These are phyloP conservation scores for Argyresthia albistria DNA, from an alignment of 2,888 invertebrate species.

Conservation along the genomic window DNA sequence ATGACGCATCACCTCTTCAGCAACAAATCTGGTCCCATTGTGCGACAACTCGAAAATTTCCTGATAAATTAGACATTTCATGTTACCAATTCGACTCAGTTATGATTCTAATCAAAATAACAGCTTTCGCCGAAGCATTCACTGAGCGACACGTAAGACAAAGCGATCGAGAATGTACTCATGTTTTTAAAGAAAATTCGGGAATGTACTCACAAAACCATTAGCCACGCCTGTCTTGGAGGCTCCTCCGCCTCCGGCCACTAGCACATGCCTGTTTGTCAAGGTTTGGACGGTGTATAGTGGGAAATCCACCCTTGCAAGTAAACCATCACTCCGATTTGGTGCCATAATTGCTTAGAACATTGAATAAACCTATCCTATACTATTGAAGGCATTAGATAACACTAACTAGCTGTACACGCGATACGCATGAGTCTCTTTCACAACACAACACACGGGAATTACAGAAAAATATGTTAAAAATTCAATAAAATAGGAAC, in stretches of 20 bases:
- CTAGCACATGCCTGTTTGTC: constrained; percentile 92
- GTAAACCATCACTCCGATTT: constrained; percentile 77
- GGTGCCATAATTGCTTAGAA: constrained; percentile 52
- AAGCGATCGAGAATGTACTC: background rate
- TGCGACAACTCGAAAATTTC: constrained; percentile 94
- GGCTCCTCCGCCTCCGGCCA: constrained; percentile 97
- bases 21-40: constrained; percentile 86
- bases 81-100: background rate
- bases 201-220: constrained; percentile 86
- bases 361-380: constrained; percentile 32
- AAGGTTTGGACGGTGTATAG: constrained; percentile 92
- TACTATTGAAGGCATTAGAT: constrained; percentile 19
- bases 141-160: too few species aligned
- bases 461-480: constrained; percentile 36
- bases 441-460: constrained; percentile 27
- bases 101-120: background rate
- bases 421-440: constrained; percentile 36
- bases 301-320: constrained; percentile 94
- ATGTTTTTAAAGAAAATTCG: background rate
- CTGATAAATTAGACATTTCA: constrained; percentile 27
- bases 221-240: constrained; percentile 98
- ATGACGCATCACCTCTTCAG: constrained; percentile 90
- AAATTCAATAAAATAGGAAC: constrained; percentile 31
- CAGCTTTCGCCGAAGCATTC: too few species aligned
- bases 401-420: constrained; percentile 29